phyloP scores from a whole-genome alignment of 2,888 invertebrate species.

The Tineola bisselliella region DNA sequence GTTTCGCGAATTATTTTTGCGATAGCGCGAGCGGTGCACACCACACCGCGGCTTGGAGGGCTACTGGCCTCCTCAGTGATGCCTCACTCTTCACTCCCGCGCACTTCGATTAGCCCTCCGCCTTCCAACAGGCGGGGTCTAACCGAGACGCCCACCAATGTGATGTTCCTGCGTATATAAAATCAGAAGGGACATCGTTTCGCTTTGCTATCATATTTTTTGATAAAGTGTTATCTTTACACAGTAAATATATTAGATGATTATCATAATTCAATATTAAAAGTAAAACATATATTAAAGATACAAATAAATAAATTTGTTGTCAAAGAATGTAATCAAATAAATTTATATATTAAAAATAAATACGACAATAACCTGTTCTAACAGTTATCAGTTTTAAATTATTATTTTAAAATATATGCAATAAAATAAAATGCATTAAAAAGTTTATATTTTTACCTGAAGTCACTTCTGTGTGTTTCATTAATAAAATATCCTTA shows the following conservation, averaged over 20 bases:
- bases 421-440: not conserved
- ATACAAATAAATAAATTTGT: too few species aligned
- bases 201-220: not conserved
- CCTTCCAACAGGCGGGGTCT: constrained; percentile 41
- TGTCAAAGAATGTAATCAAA: too few species aligned
- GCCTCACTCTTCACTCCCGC: constrained; percentile 34
- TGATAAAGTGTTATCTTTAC: too few species aligned
- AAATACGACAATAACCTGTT: too few species aligned
- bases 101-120: constrained; percentile 49
- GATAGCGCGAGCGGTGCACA: constrained; percentile 38
- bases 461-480: not conserved
- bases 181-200: not conserved
- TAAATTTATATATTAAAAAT: too few species aligned
- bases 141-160: constrained; percentile 35
- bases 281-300: too few species aligned
- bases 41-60: constrained; percentile 47
- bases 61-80: constrained; percentile 36
- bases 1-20: constrained; percentile 11
- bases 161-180: not conserved
- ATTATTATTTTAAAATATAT: too few species aligned
- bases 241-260: too few species aligned
- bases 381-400: too few species aligned
- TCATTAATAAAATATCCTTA: not conserved
- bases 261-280: too few species aligned
- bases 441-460: not conserved